Evolutionary conservation across 1,140 invertebrate genomes (phyloP).

Genomic region (Centruroides vittatus): DNA sequence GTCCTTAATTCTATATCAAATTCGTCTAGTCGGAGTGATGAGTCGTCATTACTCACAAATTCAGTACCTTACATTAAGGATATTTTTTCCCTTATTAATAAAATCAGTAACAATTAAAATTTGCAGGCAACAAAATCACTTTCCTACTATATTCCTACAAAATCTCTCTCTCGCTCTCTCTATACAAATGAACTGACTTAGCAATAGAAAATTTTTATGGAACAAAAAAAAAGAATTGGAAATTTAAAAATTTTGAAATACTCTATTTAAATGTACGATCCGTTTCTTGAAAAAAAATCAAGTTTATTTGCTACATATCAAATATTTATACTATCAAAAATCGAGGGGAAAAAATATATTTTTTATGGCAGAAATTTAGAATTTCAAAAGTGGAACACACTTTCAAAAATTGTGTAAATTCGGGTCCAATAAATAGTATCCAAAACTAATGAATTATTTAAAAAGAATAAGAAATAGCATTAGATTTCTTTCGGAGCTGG

Average conservation of each 20-base stretch:
- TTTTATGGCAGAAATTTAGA: too few relatives aligned
- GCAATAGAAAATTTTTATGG: background rate
- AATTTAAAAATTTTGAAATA: background rate
- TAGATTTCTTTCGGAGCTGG: too few relatives aligned
- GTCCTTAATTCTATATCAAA: background rate
- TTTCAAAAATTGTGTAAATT: too few relatives aligned
- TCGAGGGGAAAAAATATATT: too few relatives aligned
- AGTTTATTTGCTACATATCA: too few relatives aligned
- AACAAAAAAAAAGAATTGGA: background rate
- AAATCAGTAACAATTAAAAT: background rate
- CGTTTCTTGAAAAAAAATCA: too few relatives aligned
- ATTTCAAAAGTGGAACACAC: too few relatives aligned
- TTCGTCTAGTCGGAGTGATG: conserved; percentile 12
- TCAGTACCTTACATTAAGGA: conserved; percentile 14
- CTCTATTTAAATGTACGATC: background rate
- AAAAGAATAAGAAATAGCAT: too few relatives aligned
- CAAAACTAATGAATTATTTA: too few relatives aligned
- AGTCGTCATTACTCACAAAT: conserved; percentile 2
- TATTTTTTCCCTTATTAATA: background rate
- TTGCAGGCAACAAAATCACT: background rate
- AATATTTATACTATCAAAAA: too few relatives aligned
- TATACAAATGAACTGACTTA: too few relatives aligned
- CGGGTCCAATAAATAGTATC: too few relatives aligned
- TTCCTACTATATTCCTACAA: background rate
- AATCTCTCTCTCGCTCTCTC: background rate